Evolutionary conservation across 2,113 vertebrate species (phyloP).

Genomic region (Abramis brama): DNA sequence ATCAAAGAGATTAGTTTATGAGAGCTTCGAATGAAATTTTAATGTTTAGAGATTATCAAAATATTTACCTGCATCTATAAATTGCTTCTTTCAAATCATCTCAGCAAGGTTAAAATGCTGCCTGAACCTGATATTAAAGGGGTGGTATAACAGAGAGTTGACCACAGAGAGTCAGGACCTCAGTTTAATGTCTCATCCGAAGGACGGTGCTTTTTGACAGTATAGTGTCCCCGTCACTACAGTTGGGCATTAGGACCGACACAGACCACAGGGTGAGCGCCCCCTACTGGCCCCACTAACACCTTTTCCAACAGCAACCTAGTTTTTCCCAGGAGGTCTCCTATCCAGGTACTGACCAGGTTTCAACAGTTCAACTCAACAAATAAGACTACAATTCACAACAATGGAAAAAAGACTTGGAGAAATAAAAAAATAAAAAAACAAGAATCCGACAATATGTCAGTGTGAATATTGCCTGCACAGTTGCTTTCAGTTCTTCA

Average conservation of each 20-base stretch:
- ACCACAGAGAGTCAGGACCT: too few relatives aligned
- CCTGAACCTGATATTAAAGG: background rate
- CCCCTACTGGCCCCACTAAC: too few relatives aligned
- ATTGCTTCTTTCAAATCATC: background rate
- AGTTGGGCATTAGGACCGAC: too few relatives aligned
- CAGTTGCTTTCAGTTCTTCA: background rate
- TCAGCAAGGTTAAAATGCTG: background rate
- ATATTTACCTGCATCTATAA: background rate
- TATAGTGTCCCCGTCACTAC: too few relatives aligned
- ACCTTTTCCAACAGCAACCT: too few relatives aligned
- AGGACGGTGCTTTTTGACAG: too few relatives aligned
- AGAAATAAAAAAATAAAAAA: background rate
- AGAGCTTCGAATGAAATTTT: background rate
- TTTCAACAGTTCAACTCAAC: background rate
- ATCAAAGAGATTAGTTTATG: background rate
- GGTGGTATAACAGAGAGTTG: too few relatives aligned
- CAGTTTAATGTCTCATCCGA: too few relatives aligned
- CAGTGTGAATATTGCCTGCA: background rate
- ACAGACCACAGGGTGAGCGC: too few relatives aligned
- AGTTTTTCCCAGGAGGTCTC: too few relatives aligned
- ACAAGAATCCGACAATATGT: background rate
- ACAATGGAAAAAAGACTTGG: background rate
- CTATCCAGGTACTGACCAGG: too few relatives aligned
- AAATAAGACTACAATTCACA: background rate
- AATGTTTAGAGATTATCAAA: background rate